These are phyloP conservation scores for Psettodes erumei DNA, from an alignment of 2,113 vertebrate genomes.

Conservation along the genomic window DNA sequence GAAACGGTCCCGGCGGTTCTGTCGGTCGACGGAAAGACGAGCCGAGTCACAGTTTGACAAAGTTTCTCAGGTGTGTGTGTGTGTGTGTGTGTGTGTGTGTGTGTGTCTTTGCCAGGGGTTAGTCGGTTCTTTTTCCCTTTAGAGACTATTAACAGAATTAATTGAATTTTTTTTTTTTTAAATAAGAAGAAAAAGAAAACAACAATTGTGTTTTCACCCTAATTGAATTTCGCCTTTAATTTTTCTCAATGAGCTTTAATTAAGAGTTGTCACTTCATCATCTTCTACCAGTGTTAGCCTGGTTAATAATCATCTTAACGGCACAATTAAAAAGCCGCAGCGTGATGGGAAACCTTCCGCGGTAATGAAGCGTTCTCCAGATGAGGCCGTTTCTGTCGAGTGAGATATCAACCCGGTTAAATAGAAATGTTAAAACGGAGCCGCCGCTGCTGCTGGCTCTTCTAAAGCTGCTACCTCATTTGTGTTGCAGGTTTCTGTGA, in stretches of 20 bases:
- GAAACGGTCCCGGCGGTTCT: too few species aligned
- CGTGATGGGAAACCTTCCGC: constrained; percentile 38
- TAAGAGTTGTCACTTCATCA: constrained; percentile 42
- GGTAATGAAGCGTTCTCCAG: constrained; percentile 25
- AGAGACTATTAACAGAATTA: constrained; percentile 7
- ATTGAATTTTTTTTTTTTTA: too few species aligned
- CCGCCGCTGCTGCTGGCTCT: too few species aligned
- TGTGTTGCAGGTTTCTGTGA: constrained; percentile 46
- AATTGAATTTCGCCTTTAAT: constrained; percentile 51
- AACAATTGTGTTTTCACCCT: constrained; percentile 39
- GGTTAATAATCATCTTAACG: constrained; percentile 24
- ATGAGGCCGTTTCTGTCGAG: constrained; percentile 12
- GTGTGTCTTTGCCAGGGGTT: too few species aligned
- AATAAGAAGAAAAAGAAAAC: too few species aligned
- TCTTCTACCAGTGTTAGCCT: constrained; percentile 35
- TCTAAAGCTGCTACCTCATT: constrained; percentile 43
- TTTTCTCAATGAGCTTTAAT: constrained; percentile 54
- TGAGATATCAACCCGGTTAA: constrained; percentile 8
- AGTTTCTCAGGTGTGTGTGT: constrained; percentile 12
- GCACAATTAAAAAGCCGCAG: constrained; percentile 46
- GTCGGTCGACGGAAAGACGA: too few species aligned
- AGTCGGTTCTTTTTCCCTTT: background rate
- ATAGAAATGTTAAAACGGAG: too few species aligned
- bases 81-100: background rate
- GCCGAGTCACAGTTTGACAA: too few species aligned